phyloP scores from a whole-genome alignment of 2,797 vertebrate species.

The Leptodactylus fallax region DNA sequence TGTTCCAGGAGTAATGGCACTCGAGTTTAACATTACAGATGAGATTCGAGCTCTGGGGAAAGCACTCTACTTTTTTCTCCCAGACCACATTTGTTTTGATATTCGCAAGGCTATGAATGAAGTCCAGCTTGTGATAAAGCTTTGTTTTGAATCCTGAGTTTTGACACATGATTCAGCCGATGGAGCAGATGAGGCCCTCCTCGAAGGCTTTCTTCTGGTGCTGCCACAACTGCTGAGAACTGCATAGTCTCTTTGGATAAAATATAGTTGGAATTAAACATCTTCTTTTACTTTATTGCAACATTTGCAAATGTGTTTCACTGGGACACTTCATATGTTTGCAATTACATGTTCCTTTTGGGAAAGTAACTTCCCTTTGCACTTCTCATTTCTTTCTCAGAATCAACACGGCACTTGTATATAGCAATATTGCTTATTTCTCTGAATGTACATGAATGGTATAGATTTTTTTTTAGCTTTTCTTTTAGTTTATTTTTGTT shows the following conservation, averaged over 20 bases:
- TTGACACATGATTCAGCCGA: neutral
- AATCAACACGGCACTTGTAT: neutral
- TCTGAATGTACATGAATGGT: no score
- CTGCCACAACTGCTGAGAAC: neutral
- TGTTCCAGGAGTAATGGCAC: slow-evolving; percentile 1
- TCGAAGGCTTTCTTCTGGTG: neutral
- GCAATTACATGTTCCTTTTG: slow-evolving; percentile 26
- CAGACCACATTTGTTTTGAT: slow-evolving; percentile 21
- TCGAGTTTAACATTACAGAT: neutral
- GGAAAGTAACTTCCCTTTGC: slow-evolving; percentile 1
- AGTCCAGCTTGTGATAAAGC: slow-evolving; percentile 32
- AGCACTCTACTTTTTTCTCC: neutral
- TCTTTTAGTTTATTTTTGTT: no score
- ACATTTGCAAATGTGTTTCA: slow-evolving; percentile 9
- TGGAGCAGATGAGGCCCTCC: slow-evolving; percentile 3
- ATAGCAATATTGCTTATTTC: neutral
- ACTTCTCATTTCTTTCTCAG: neutral
- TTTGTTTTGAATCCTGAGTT: neutral
- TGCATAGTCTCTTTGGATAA: neutral
- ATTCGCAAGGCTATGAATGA: slow-evolving; percentile 24
- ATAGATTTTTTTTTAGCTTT: no score
- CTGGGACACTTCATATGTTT: slow-evolving; percentile 13
- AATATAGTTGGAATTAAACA: neutral
- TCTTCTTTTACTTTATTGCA: slow-evolving; percentile 23
- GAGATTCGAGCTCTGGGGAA: neutral